phyloP scores from a whole-genome alignment of 2,888 invertebrate genomes.

The Antheraea yamamai region DNA sequence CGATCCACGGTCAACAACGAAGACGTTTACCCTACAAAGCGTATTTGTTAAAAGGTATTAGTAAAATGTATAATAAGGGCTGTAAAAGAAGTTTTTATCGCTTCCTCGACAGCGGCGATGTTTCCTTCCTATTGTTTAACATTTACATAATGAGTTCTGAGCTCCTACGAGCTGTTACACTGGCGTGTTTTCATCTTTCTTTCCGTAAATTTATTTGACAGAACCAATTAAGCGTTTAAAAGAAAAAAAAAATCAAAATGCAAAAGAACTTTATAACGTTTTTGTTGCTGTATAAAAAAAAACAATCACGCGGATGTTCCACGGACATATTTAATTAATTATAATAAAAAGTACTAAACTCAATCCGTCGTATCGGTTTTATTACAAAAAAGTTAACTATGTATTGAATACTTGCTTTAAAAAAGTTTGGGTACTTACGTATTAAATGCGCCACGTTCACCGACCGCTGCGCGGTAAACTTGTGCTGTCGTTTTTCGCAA shows the following conservation, averaged over 20 bases:
- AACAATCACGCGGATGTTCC: neutral
- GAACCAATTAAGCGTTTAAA: slow-evolving; percentile 19
- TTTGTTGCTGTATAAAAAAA: neutral
- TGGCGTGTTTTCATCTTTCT: slow-evolving; percentile 13
- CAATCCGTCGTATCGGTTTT: no score
- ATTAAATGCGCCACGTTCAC: no score
- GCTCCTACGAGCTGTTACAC: slow-evolving; percentile 15
- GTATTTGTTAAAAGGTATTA: slow-evolving; percentile 37
- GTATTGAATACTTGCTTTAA: no score
- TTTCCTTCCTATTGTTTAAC: slow-evolving; percentile 47
- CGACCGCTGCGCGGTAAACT: no score
- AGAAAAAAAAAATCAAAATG: neutral
- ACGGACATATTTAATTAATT: neutral
- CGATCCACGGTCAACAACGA: neutral
- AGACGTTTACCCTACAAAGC: slow-evolving; percentile 9
- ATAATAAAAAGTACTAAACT: no score
- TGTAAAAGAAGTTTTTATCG: slow-evolving; percentile 49
- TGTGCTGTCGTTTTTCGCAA: no score
- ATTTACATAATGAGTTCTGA: slow-evolving; percentile 22
- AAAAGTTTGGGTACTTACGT: no score
- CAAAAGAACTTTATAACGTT: neutral
- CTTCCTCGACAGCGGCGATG: slow-evolving; percentile 33
- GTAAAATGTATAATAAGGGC: slow-evolving; percentile 37
- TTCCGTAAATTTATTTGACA: slow-evolving; percentile 11
- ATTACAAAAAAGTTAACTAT: no score